Conservation (phyloP, 2,113 vertebrate species). For the Mesembrinibis cayennensis region DNA sequence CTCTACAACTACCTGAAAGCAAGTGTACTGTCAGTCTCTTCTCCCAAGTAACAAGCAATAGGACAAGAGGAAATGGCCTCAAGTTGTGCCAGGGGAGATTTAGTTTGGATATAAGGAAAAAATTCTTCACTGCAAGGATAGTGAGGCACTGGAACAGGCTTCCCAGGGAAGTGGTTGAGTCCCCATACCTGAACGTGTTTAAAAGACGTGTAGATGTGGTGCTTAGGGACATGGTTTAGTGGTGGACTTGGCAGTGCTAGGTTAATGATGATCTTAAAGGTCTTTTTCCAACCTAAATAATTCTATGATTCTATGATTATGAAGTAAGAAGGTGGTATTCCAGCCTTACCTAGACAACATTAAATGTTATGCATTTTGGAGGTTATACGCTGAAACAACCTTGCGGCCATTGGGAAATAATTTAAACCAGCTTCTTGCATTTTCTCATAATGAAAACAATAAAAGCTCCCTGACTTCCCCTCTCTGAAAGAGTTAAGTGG, state of each 20-base stretch:
- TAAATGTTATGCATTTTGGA: not conserved
- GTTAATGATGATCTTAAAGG: not conserved
- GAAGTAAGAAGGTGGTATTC: not conserved
- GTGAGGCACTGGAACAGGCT: not conserved
- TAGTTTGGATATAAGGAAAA: too few relatives aligned
- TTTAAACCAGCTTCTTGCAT: not conserved
- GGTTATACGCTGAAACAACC: not conserved
- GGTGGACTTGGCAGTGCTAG: not conserved
- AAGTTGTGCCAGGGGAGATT: too few relatives aligned
- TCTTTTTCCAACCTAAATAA: not conserved
- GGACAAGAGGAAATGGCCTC: too few relatives aligned
- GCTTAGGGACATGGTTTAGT: not conserved
- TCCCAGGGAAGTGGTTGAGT: not conserved
- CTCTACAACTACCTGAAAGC: too few relatives aligned
- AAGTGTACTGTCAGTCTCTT: too few relatives aligned
- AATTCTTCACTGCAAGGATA: too few relatives aligned
- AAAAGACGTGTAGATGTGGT: accelerated
- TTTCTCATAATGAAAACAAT: not conserved
- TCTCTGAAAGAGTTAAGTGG: not conserved
- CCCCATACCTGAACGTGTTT: not conserved
- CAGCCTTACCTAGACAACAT: not conserved
- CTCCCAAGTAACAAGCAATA: too few relatives aligned
- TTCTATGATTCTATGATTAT: not conserved
- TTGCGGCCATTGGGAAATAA: not conserved
- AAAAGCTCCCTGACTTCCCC: not conserved